Percentiles rank a stretch among this genome's conserved stretches.
phyloP scores from a whole-genome alignment of 2,113 vertebrate species.

The Dipodomys stephensi region DNA sequence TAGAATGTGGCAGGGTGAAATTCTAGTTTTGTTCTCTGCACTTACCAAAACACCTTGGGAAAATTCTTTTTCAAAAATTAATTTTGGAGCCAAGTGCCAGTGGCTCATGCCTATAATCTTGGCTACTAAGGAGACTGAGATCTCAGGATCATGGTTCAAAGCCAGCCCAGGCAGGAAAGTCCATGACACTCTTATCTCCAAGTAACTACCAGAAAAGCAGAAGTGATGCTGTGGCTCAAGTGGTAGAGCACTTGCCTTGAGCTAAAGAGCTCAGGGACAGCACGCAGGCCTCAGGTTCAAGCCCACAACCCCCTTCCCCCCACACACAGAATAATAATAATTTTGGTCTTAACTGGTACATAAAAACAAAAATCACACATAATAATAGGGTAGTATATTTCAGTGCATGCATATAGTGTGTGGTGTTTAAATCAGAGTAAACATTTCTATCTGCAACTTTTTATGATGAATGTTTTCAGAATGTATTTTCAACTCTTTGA shows the following conservation, averaged over 20 bases:
- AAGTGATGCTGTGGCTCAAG: no score
- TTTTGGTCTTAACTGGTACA: neutral
- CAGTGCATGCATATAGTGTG: neutral
- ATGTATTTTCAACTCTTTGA: neutral
- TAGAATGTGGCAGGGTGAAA: neutral
- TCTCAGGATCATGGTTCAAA: no score
- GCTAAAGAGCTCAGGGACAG: no score
- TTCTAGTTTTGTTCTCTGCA: slow-evolving; percentile 41
- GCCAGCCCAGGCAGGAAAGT: no score
- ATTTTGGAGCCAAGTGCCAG: neutral
- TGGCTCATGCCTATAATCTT: no score
- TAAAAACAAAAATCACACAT: neutral
- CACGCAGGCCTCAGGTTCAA: no score
- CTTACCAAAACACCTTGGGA: neutral
- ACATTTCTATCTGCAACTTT: neutral
- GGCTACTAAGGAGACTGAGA: no score
- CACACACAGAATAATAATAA: no score
- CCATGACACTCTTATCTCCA: no score
- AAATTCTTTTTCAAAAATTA: neutral
- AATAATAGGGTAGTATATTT: neutral
- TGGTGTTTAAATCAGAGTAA: neutral
- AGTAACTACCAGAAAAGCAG: no score
- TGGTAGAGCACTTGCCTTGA: no score
- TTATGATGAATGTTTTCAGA: neutral
- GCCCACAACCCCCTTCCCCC: no score